A percentile compares a stretch with the other conserved stretches of the same genome.
Conservation (phyloP, 2,888 invertebrate species). For the Lasioglossum malachurum region DNA sequence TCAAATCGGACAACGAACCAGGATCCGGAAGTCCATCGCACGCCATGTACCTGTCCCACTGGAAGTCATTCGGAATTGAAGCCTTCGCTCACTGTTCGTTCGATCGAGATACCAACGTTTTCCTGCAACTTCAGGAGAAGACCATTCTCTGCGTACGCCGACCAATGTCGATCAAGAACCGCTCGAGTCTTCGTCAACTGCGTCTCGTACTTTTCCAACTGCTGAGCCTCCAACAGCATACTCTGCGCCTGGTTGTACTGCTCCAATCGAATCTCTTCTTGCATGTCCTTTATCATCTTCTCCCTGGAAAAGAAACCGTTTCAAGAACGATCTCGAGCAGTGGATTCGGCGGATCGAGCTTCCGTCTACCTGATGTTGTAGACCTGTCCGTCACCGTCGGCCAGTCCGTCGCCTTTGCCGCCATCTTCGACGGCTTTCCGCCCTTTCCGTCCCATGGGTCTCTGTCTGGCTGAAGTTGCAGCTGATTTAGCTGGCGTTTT, state of each 20-base stretch:
- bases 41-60: slow-evolving; percentile 88
- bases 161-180: slow-evolving; percentile 65
- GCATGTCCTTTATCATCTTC: slow-evolving; percentile 77
- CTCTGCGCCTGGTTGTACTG: slow-evolving; percentile 68
- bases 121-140: slow-evolving; percentile 70
- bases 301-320: slow-evolving; percentile 61
- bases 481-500: neutral
- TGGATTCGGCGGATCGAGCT: neutral
- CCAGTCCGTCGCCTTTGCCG: neutral
- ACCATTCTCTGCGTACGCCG: slow-evolving; percentile 68
- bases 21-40: slow-evolving; percentile 88
- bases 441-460: neutral
- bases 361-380: slow-evolving; percentile 19
- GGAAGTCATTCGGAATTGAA: slow-evolving; percentile 58
- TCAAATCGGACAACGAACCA: slow-evolving; percentile 86
- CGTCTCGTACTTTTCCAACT: slow-evolving; percentile 69
- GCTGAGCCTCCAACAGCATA: slow-evolving; percentile 69
- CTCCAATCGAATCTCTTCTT: slow-evolving; percentile 78
- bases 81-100: accelerated
- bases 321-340: neutral
- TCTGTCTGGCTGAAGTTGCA: neutral
- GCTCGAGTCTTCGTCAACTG: slow-evolving; percentile 76
- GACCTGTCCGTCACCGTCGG: neutral
- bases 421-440: neutral
- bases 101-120: slow-evolving; percentile 71